Percentiles rank a stretch among this genome's conserved stretches.
phyloP scores from a whole-genome alignment of 2,888 invertebrate genomes.

The Drepana falcataria region DNA sequence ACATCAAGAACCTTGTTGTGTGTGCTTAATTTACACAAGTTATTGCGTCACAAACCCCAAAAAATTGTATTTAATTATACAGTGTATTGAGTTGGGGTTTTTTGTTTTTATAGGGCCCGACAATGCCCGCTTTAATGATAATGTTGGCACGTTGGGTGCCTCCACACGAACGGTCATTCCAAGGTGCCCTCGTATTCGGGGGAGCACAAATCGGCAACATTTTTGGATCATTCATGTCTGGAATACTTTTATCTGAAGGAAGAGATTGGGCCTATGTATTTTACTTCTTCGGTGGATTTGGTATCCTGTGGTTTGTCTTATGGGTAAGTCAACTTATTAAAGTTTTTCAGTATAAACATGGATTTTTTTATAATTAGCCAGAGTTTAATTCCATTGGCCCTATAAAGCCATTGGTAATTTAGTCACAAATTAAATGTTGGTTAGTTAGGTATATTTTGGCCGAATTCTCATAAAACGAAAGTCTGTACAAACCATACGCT shows the following conservation, averaged over 20 bases:
- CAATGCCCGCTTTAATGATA: constrained; percentile 83
- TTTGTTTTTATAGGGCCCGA: constrained; percentile 79
- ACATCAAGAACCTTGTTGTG: too few relatives aligned
- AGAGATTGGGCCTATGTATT: constrained; percentile 78
- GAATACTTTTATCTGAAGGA: constrained; percentile 65
- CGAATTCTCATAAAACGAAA: too few relatives aligned
- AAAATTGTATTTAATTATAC: too few relatives aligned
- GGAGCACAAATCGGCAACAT: constrained; percentile 79
- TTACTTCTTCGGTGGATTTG: constrained; percentile 78
- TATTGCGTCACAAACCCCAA: too few relatives aligned
- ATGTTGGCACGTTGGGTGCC: constrained; percentile 81
- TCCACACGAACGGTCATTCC: constrained; percentile 75
- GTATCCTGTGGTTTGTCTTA: constrained; percentile 73
- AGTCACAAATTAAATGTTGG: too few relatives aligned
- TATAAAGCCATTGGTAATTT: too few relatives aligned
- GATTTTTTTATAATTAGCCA: too few relatives aligned
- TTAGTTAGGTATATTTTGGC: too few relatives aligned
- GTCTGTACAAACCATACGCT: too few relatives aligned
- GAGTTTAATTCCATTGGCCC: too few relatives aligned
- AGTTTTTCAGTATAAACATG: too few relatives aligned
- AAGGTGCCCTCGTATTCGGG: constrained; percentile 80
- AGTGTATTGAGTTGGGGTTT: neutral
- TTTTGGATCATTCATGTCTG: constrained; percentile 75
- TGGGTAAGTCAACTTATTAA: constrained; percentile 64
- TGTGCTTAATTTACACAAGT: too few relatives aligned